Conservation (phyloP, 2,113 vertebrate genomes). For the Tylochromis polylepis region DNA sequence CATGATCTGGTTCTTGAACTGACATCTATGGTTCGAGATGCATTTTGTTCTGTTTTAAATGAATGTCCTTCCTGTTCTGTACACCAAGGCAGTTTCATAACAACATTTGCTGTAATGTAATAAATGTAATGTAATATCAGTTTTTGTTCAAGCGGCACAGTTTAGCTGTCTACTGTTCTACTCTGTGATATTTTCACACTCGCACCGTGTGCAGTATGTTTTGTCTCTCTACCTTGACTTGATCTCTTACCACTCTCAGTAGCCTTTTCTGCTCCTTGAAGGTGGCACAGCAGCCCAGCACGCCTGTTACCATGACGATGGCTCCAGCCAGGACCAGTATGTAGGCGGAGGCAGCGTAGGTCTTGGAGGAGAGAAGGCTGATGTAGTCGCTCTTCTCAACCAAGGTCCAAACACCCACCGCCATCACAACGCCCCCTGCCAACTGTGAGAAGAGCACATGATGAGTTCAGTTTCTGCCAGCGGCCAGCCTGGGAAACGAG, state of each 20-base stretch:
- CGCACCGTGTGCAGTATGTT: neutral
- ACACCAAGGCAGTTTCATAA: neutral
- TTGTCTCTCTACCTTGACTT: neutral
- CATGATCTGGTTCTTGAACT: neutral
- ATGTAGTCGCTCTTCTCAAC: conserved; percentile 96
- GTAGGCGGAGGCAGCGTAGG: conserved; percentile 89
- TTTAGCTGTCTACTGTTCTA: neutral
- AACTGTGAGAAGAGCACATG: conserved; percentile 70
- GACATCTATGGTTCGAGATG: neutral
- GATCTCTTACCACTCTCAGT: conserved; percentile 86
- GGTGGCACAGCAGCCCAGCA: conserved; percentile 95
- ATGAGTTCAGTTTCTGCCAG: neutral
- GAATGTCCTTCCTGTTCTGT: neutral
- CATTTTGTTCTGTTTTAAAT: neutral
- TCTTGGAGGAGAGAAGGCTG: conserved; percentile 92
- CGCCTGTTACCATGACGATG: conserved; percentile 94
- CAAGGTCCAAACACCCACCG: conserved; percentile 92
- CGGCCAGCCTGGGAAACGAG: neutral
- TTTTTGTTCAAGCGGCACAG: neutral
- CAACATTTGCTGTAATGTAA: neutral
- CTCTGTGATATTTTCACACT: neutral
- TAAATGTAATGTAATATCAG: neutral
- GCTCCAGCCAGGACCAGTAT: conserved; percentile 91
- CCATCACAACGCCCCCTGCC: conserved; percentile 92
- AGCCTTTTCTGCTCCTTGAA: conserved; percentile 91